phyloP scores from a whole-genome alignment of 2,797 vertebrate genomes.

The Esox lucius region DNA sequence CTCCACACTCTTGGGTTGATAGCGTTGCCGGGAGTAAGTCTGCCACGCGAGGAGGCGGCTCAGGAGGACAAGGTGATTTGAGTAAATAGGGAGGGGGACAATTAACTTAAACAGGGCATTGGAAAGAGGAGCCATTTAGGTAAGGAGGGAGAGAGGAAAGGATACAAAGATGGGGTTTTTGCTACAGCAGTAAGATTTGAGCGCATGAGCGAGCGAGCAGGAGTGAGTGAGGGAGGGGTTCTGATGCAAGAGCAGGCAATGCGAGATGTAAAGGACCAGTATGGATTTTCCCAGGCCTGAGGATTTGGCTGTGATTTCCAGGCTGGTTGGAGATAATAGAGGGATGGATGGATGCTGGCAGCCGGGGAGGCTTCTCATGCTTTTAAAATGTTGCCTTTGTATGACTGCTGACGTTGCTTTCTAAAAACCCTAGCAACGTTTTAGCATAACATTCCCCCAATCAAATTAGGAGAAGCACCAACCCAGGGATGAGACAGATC shows the following conservation, averaged over 20 bases:
- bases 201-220: background rate
- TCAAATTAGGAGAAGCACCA: background rate
- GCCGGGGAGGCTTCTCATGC: background rate
- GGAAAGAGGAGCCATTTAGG: background rate
- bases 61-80: background rate
- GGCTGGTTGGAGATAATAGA: conserved; percentile 6
- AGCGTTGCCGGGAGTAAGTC: background rate
- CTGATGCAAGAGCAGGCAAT: conserved; percentile 76
- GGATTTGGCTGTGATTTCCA: conserved; percentile 29
- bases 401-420: background rate
- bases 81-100: background rate
- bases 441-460: background rate
- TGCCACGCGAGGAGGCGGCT: background rate
- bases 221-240: conserved; percentile 16
- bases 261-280: conserved; percentile 40
- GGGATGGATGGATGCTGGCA: conserved; percentile 4
- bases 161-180: no score
- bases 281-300: conserved; percentile 24
- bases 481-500: background rate
- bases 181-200: background rate
- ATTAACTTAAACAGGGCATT: background rate
- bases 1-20: no score
- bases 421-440: background rate
- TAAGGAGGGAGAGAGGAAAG: background rate
- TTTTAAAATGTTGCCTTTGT: background rate